Conservation (phyloP, 2,888 invertebrate species). For the Lacanobia wlatinum region DNA sequence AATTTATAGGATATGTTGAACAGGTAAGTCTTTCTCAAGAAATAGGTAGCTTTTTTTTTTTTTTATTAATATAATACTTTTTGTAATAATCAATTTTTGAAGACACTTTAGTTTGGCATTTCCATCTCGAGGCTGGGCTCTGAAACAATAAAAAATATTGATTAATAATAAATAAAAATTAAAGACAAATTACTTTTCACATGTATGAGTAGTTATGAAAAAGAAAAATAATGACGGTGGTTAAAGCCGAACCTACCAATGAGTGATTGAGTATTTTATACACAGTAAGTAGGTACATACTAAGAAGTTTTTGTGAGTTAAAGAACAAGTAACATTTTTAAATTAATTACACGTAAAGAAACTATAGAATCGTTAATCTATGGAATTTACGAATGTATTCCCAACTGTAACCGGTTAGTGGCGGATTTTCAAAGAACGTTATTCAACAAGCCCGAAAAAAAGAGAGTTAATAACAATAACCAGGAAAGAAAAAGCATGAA, state of each 20-base stretch:
- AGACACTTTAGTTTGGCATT: slow-evolving; percentile 74
- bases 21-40: slow-evolving; percentile 74
- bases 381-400: not conserved
- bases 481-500: not conserved
- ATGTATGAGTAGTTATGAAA: not conserved
- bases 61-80: slow-evolving; percentile 42
- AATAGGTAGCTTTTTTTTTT: slow-evolving; percentile 55
- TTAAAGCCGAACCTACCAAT: too few relatives aligned
- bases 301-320: too few relatives aligned
- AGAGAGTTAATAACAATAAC: not conserved
- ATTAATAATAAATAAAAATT: not conserved
- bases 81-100: slow-evolving; percentile 60
- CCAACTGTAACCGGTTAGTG: not conserved
- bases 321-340: too few relatives aligned
- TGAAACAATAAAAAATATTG: slow-evolving; percentile 71
- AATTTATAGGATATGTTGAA: slow-evolving; percentile 79
- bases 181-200: not conserved
- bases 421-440: not conserved
- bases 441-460: not conserved
- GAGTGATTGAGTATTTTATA: too few relatives aligned
- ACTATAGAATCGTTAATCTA: not conserved
- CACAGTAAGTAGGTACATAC: too few relatives aligned
- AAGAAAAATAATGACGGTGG: too few relatives aligned
- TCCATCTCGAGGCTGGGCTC: slow-evolving; percentile 79
- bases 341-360: too few relatives aligned